These are phyloP conservation scores for Hylyphantes graminicola DNA, from an alignment of 1,140 invertebrate genomes.

Conservation along the genomic window DNA sequence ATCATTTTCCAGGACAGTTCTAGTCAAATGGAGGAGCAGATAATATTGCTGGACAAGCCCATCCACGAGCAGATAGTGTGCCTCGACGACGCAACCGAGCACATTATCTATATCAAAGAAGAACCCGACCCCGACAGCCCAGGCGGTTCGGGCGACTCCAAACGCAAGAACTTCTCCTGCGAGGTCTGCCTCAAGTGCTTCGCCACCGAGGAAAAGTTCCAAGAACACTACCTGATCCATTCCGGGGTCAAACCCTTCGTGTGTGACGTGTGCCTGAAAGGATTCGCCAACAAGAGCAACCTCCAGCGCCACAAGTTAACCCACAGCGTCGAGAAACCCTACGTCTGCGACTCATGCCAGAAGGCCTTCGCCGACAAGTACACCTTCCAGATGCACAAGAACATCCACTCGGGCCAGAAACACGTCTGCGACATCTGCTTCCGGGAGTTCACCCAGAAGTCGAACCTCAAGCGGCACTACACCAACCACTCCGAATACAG, in stretches of 20 bases:
- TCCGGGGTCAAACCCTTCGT: slow-evolving; percentile 46
- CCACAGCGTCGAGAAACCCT: slow-evolving; percentile 60
- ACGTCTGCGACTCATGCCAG: slow-evolving; percentile 58
- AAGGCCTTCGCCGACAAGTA: slow-evolving; percentile 59
- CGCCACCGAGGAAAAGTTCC: slow-evolving; percentile 46
- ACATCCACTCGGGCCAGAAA: slow-evolving; percentile 41
- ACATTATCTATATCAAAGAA: slow-evolving; percentile 3
- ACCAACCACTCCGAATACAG: slow-evolving; percentile 48
- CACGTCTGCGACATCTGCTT: slow-evolving; percentile 51
- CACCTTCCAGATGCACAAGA: slow-evolving; percentile 43
- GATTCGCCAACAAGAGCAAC: slow-evolving; percentile 43
- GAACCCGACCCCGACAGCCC: slow-evolving; percentile 4
- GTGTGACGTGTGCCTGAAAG: slow-evolving; percentile 54
- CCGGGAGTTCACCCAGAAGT: slow-evolving; percentile 55
- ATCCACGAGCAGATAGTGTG: neutral
- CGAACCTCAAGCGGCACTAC: slow-evolving; percentile 47
- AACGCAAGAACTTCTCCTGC: slow-evolving; percentile 26
- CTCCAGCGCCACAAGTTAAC: slow-evolving; percentile 54
- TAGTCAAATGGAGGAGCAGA: too few species aligned
- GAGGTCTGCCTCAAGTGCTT: slow-evolving; percentile 48
- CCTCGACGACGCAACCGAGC: neutral
- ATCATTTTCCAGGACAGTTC: too few species aligned
- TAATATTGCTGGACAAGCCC: neutral
- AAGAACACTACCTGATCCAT: slow-evolving; percentile 52
- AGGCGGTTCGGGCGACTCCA: slow-evolving; percentile 22